These are phyloP conservation scores for Galerucella pusilla DNA, from an alignment of 2,888 invertebrate genomes.

Conservation along the genomic window DNA sequence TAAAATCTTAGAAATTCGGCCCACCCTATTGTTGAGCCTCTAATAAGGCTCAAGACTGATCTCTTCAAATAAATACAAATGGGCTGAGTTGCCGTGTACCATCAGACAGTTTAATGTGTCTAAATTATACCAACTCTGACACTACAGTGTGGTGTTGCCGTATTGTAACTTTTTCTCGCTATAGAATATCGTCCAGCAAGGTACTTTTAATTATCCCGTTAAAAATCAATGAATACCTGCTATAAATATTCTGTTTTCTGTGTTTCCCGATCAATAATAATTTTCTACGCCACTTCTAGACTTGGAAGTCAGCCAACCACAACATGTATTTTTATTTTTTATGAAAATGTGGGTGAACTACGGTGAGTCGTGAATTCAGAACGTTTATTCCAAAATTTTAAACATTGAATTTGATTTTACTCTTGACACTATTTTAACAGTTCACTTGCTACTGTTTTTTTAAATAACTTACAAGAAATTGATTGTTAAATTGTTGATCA, in stretches of 20 bases:
- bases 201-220: not conserved
- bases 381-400: not conserved
- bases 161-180: too few relatives aligned
- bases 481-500: not conserved
- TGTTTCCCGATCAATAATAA: not conserved
- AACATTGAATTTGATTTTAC: not conserved
- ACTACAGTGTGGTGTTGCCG: too few relatives aligned
- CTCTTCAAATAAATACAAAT: too few relatives aligned
- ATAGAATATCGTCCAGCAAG: too few relatives aligned
- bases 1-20: too few relatives aligned
- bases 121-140: too few relatives aligned
- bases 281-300: not conserved
- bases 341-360: constrained; percentile 1
- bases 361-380: not conserved
- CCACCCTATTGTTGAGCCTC: too few relatives aligned
- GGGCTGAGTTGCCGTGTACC: too few relatives aligned
- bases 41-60: too few relatives aligned
- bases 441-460: not conserved
- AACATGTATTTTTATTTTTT: constrained; percentile 1
- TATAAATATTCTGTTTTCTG: not conserved
- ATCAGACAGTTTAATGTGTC: too few relatives aligned
- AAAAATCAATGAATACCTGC: not conserved
- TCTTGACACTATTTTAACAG: not conserved
- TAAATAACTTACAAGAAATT: not conserved
- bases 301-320: not conserved